Percentiles rank a stretch among this genome's conserved stretches.
Evolutionary conservation across 1,140 invertebrate species (phyloP).

Genomic region (Drosophila kurseongensis): DNA sequence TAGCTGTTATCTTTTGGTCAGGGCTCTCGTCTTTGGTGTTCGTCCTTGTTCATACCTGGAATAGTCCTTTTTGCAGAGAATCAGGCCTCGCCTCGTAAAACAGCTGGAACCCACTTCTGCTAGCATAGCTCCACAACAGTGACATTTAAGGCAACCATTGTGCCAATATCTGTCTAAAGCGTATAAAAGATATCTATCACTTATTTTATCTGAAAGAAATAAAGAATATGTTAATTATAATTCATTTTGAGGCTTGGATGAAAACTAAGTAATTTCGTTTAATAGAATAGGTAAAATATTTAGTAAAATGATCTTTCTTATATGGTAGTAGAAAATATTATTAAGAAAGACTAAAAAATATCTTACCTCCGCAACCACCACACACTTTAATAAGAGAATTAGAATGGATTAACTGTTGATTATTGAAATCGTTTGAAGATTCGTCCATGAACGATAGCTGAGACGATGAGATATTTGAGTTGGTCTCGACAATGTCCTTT

Average conservation of each 20-base stretch:
- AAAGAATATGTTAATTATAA: conserved; percentile 8
- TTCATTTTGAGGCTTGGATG: no score
- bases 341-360: no score
- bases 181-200: conserved; percentile 94
- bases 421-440: conserved; percentile 79
- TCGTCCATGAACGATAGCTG: conserved; percentile 84
- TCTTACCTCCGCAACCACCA: conserved; percentile 86
- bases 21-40: background rate
- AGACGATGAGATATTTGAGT: conserved; percentile 76
- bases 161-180: conserved; percentile 97
- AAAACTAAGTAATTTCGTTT: background rate
- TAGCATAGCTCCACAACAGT: conserved; percentile 93
- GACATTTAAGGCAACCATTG: conserved; percentile 95
- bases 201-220: conserved; percentile 88
- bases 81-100: conserved; percentile 96
- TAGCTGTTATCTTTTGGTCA: background rate
- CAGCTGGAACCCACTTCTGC: conserved; percentile 95
- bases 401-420: conserved; percentile 86
- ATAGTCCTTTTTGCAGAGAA: conserved; percentile 97
- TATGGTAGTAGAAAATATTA: no score
- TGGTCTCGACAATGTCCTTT: conserved; percentile 70
- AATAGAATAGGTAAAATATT: no score
- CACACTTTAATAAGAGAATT: conserved; percentile 87
- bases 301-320: no score
- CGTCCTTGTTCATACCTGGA: conserved; percentile 88